These are phyloP conservation scores for Clarias batrachus DNA, from an alignment of 2,113 vertebrate species.

Conservation along the genomic window DNA sequence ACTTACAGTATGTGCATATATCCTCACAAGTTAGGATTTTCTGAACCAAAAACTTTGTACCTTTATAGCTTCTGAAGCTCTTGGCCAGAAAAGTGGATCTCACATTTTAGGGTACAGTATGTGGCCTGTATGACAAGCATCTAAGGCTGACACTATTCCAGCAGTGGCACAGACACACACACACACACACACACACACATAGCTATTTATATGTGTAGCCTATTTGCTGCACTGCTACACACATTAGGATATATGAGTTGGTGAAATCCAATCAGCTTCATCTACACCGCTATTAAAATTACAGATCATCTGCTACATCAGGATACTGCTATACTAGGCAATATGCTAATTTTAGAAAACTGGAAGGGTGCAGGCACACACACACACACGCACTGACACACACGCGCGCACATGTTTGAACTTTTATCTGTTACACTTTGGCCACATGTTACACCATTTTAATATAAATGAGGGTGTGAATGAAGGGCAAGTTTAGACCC, in stretches of 20 bases:
- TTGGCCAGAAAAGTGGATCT: neutral
- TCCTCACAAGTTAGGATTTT: neutral
- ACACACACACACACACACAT: neutral
- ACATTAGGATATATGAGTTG: neutral
- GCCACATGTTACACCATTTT: slow-evolving; percentile 70
- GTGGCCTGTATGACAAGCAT: neutral
- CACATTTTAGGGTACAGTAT: neutral
- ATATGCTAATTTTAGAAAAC: slow-evolving; percentile 36
- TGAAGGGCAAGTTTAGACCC: slow-evolving; percentile 61
- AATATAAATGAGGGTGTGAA: slow-evolving; percentile 71
- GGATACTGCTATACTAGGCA: neutral
- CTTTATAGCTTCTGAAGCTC: neutral
- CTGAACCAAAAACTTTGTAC: neutral
- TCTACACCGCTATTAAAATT: slow-evolving; percentile 3
- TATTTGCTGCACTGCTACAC: slow-evolving; percentile 4
- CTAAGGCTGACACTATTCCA: neutral
- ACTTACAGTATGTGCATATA: too few species aligned
- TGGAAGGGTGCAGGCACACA: neutral
- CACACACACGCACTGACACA: slow-evolving; percentile 43
- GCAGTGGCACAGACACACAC: neutral
- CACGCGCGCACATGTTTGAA: slow-evolving; percentile 66
- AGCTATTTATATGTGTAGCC: neutral
- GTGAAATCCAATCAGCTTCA: slow-evolving; percentile 11
- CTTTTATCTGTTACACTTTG: slow-evolving; percentile 62
- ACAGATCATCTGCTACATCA: neutral